Evolutionary conservation across 2,888 invertebrate genomes (phyloP).

Genomic region (Odontocolon sp.): DNA sequence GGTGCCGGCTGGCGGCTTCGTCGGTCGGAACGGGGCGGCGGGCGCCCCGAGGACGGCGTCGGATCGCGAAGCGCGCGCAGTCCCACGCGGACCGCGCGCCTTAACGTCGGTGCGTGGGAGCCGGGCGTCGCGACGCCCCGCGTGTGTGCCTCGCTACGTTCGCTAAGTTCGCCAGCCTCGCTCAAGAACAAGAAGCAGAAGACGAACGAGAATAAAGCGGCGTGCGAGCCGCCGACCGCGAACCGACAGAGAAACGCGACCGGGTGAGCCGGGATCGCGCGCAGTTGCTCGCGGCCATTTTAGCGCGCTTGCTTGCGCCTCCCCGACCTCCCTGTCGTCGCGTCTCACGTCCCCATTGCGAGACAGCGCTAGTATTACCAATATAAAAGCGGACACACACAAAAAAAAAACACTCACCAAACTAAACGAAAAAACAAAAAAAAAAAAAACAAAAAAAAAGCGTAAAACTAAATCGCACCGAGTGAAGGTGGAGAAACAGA

Average conservation of each 20-base stretch:
- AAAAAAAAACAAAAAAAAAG: not conserved
- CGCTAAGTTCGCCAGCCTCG: not conserved
- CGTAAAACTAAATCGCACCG: too few relatives aligned
- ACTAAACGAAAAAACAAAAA: not conserved
- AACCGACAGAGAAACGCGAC: not conserved
- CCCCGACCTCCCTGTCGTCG: slow-evolving; percentile 5
- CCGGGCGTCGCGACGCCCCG: slow-evolving; percentile 49
- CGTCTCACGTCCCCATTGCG: slow-evolving; percentile 5
- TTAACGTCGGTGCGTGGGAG: slow-evolving; percentile 67
- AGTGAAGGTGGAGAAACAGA: too few relatives aligned
- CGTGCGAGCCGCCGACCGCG: not conserved
- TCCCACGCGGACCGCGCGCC: slow-evolving; percentile 74
- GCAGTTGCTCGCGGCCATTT: slow-evolving; percentile 49
- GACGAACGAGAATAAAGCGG: not conserved
- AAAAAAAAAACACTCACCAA: not conserved
- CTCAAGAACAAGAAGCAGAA: not conserved
- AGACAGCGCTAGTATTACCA: not conserved
- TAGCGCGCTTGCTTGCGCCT: slow-evolving; percentile 22
- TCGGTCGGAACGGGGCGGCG: slow-evolving; percentile 49
- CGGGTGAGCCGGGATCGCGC: too few relatives aligned
- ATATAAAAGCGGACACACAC: not conserved
- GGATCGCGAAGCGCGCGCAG: slow-evolving; percentile 71
- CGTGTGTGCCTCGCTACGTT: slow-evolving; percentile 22
- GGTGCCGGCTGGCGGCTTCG: slow-evolving; percentile 47
- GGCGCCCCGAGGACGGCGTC: slow-evolving; percentile 61